Base-by-base conservation (phyloP, 2,888 invertebrate genomes). In the Teleogryllus oceanicus region DNA sequence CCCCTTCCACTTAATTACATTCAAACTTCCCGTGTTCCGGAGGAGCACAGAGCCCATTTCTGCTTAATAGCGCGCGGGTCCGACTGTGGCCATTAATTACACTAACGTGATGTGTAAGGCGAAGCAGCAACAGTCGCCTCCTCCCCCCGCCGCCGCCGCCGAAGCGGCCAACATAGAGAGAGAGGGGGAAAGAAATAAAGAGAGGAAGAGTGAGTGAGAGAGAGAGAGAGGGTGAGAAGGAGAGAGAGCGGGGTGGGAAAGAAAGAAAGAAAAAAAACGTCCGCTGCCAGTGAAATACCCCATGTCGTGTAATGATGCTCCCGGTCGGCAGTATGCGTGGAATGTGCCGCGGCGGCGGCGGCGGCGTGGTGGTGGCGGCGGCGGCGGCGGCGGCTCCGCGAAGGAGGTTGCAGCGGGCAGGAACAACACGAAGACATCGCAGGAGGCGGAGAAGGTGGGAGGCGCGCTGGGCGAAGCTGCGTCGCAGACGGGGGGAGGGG, bases 1-100 rank as follows among this genome's bases (percentile, higher is more conserved):
- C n/a, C 62, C n/a, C 62, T 62, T 62, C 62, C n/a, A 62, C 62
- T 62, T 62, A 62, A 62, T 62, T 62, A 62, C 62, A 62, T 62
- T 62, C 62, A 62, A 62, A 62, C 62, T 62, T 62, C 62, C 62
- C 62, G 62, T 62, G 62, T 62, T 62, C 62, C 62, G 62, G 62
- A 62, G 16, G 62, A 18, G 62, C n/a, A 62, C 62, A 62, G 62
- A 62, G 62, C 13, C 62, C n/a, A n/a, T 62, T 62, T 62, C 62
- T 62, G 62, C 62, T 62, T 62, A 62, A 62, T 62, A 62, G 62
- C 62, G 62, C 62, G 13, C 62, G n/a, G 13, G 62, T n/a, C 62
- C 62, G 62, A 62, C 62, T 62, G 62, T n/a, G 62, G 13, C 62
- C 62, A 62, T 62, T 62, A 62, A 62, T 62, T 62, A 62, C 62